phyloP scores from a whole-genome alignment of 2,113 vertebrate species.

The Centropus unirufus region DNA sequence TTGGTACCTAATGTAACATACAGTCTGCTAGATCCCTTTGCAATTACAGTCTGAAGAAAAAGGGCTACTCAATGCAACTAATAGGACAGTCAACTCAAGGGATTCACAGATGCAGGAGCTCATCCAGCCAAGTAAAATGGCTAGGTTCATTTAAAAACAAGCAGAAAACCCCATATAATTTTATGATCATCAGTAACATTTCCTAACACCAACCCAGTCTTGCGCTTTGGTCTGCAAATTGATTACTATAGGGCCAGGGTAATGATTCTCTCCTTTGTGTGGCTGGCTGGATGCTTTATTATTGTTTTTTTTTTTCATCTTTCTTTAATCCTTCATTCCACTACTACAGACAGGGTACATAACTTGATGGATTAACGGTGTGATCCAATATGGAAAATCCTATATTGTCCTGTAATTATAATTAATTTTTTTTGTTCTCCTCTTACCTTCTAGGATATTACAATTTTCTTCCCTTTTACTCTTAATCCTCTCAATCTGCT shows the following conservation, averaged over 20 bases:
- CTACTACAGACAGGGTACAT: not conserved
- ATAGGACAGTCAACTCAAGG: not conserved
- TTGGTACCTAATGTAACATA: not conserved
- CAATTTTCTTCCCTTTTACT: not conserved
- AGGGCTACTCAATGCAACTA: not conserved
- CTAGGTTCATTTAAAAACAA: not conserved
- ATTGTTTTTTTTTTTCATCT: not conserved
- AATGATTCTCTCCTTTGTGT: not conserved
- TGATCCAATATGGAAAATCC: slow-evolving; percentile 17
- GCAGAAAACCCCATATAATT: not conserved
- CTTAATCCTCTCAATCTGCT: slow-evolving; percentile 18
- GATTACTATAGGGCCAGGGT: not conserved
- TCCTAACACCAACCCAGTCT: not conserved
- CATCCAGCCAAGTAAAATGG: not conserved
- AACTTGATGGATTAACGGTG: not conserved
- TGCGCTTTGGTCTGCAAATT: not conserved
- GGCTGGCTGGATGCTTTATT: not conserved
- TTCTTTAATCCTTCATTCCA: slow-evolving; percentile 1
- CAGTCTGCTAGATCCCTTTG: not conserved
- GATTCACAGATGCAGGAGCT: not conserved
- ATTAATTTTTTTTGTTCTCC: not conserved
- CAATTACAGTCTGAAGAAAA: not conserved
- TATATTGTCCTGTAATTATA: not conserved
- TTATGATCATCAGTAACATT: slow-evolving; percentile 1
- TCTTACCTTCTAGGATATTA: not conserved